Evolutionary conservation across 1,140 invertebrate species (phyloP).

Genomic region (Portunus trituberculatus): DNA sequence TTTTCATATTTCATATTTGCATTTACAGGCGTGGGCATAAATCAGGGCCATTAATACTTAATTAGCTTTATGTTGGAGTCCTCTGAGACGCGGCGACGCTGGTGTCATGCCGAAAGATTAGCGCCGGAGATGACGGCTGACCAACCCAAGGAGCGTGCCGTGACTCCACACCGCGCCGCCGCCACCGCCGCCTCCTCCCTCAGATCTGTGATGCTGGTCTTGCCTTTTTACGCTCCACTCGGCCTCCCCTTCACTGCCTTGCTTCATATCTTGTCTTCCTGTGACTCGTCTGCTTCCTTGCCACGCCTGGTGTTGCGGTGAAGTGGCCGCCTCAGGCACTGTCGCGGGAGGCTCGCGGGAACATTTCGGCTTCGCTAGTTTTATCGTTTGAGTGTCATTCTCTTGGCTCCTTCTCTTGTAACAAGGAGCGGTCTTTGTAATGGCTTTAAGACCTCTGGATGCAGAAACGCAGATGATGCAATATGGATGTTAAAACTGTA

Average conservation of each 20-base stretch:
- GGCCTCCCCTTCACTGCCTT: background rate
- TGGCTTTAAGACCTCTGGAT: background rate
- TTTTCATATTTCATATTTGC: slow-evolving; percentile 91
- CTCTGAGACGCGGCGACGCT: slow-evolving; percentile 41
- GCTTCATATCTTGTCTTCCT: background rate
- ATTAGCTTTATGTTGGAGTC: slow-evolving; percentile 84
- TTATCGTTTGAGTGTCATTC: background rate
- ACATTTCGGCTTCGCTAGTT: background rate
- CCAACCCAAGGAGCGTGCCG: background rate
- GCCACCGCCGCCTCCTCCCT: background rate
- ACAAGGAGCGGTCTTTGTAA: background rate
- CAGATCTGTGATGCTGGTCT: background rate
- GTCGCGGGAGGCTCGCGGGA: background rate
- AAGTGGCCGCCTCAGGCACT: background rate
- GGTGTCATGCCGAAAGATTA: background rate
- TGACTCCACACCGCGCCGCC: background rate
- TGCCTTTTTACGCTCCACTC: background rate
- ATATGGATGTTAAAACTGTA: background rate
- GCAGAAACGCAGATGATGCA: background rate
- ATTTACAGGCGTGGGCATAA: slow-evolving; percentile 82
- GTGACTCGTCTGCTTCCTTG: background rate
- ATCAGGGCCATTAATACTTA: slow-evolving; percentile 86
- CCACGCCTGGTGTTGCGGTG: background rate
- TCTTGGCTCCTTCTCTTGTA: background rate
- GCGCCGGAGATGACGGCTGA: background rate